Evolutionary conservation across 2,888 invertebrate species (phyloP).

Genomic region (Harpalus rufipes): DNA sequence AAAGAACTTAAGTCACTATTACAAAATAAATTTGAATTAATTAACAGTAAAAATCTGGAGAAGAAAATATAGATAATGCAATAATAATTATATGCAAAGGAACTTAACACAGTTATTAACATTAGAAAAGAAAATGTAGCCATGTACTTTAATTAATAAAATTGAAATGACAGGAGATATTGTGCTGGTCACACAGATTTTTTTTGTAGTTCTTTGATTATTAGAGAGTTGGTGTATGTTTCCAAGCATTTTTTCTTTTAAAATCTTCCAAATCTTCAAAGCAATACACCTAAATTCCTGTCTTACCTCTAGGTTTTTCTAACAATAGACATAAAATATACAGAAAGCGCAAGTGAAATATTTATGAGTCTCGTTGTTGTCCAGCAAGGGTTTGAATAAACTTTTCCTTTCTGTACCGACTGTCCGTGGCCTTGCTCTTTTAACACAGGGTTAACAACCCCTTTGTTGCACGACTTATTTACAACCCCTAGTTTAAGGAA

Average conservation of each 20-base stretch:
- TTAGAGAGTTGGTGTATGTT: too few species aligned
- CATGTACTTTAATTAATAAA: too few species aligned
- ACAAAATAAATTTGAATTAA: too few species aligned
- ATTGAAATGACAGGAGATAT: too few species aligned
- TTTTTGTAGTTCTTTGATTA: too few species aligned
- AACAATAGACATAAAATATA: conserved; percentile 61
- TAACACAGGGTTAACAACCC: conserved; percentile 68
- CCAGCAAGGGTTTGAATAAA: conserved; percentile 66
- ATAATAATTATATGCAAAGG: too few species aligned
- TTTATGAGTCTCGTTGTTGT: conserved; percentile 71
- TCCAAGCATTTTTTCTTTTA: not conserved
- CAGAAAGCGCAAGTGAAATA: conserved; percentile 73
- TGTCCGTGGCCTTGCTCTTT: conserved; percentile 52
- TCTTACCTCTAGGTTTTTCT: not conserved
- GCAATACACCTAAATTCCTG: not conserved
- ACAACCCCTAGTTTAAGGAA: conserved; percentile 67
- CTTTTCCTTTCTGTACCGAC: conserved; percentile 71
- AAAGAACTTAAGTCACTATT: too few species aligned
- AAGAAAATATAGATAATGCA: too few species aligned
- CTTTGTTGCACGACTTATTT: conserved; percentile 69
- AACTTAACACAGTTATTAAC: too few species aligned
- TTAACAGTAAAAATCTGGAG: too few species aligned
- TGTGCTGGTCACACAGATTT: too few species aligned
- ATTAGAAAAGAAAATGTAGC: too few species aligned
- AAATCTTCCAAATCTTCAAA: not conserved